A percentile compares a stretch with the other conserved stretches of the same genome.
phyloP scores from a whole-genome alignment of 2,888 invertebrate species.

The Cosmopolites sordidus region DNA sequence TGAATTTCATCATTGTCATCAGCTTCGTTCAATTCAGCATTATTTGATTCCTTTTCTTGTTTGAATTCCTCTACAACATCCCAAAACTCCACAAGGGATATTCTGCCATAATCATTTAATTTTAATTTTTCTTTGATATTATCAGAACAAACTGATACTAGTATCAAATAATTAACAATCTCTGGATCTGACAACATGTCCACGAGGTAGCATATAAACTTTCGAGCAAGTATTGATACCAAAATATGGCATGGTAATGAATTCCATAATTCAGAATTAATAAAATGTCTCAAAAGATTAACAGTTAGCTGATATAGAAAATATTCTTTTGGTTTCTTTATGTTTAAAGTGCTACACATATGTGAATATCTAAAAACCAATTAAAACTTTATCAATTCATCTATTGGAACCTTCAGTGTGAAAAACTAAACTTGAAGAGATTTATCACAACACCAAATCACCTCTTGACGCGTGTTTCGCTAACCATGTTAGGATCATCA shows the following conservation, averaged over 20 bases:
- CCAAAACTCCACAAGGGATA: slow-evolving; percentile 29
- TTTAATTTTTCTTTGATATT: slow-evolving; percentile 32
- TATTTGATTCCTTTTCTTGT: slow-evolving; percentile 7
- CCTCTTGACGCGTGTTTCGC: too few species aligned
- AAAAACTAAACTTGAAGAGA: too few species aligned
- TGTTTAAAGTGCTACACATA: slow-evolving; percentile 47
- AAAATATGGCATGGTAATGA: slow-evolving; percentile 62
- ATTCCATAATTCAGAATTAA: slow-evolving; percentile 65
- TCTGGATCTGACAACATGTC: slow-evolving; percentile 52
- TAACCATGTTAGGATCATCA: too few species aligned
- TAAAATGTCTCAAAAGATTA: slow-evolving; percentile 56
- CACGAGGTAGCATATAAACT: slow-evolving; percentile 52
- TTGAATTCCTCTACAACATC: slow-evolving; percentile 13
- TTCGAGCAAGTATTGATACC: slow-evolving; percentile 59
- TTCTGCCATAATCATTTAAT: slow-evolving; percentile 35
- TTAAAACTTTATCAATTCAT: too few species aligned
- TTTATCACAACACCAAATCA: too few species aligned
- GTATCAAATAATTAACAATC: slow-evolving; percentile 48
- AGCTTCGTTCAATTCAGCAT: background rate
- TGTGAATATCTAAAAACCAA: slow-evolving; percentile 41
- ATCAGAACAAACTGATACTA: slow-evolving; percentile 32
- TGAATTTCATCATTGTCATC: slow-evolving; percentile 24
- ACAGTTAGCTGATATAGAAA: slow-evolving; percentile 58
- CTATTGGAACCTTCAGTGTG: too few species aligned
- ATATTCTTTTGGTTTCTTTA: slow-evolving; percentile 52